Base-by-base conservation (phyloP, 1,140 invertebrate genomes). In the Lucilia cuprina region DNA sequence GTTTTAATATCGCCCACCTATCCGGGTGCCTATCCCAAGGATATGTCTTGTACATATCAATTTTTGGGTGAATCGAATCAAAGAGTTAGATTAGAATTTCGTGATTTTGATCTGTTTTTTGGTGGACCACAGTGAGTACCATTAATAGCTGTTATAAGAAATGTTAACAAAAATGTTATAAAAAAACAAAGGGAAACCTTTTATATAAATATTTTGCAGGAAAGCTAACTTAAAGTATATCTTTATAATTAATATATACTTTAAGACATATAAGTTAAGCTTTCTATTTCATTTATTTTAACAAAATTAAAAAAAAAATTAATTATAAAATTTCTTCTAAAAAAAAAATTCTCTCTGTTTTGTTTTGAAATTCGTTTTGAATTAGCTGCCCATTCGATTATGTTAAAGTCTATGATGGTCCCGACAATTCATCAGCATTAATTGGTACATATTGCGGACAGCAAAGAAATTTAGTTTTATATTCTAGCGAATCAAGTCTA, bases 371-470 rank as follows among this genome's bases (percentile, higher is more conserved):
- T 78, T 78, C 17, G 5, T n/a, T 30, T 78, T 47, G 25, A 49
- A 25, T 86, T 86, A 99, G 98, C 91, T 99, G 99, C 93, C 99
- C 99, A 83, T 99, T 99, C 93, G 99, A 99, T 93, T 97, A 96
- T 92, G 95, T 99, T 84, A 97, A 97, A 92, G 95, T 99, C 83
- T 99, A 96, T 92, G 99, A 99, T 92, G 99, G 99, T 84, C 93
- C 94, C 82, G 94, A 96, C 88, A 96, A 95, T 91, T 93, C 94
- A 75, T 95, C 95, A 86, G 96, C 97, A 50, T 94, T 98, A 87
- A 99, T 99, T 90, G 97, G 97, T 87, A 99, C 97, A 83, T 99
- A 99, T 92, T 99, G 99, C 92, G 98, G 98, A 85, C 98, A 99
- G 92, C 97, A 99, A 92, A 94, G 97, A 88, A 98, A 98, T 93